These are phyloP conservation scores for Pionites leucogaster DNA, from an alignment of 2,113 vertebrate species.

Conservation along the genomic window DNA sequence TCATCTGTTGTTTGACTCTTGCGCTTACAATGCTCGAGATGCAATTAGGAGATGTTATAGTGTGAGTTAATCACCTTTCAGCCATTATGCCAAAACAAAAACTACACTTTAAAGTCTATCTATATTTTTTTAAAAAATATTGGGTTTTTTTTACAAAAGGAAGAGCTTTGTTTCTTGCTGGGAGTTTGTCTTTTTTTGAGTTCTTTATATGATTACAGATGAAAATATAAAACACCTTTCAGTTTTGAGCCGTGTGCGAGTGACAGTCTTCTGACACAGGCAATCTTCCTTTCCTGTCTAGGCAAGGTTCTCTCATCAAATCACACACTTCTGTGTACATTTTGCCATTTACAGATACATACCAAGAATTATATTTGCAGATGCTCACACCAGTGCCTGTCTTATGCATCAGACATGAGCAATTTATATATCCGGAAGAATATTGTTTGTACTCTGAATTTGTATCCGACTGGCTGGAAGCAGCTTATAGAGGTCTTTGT, in stretches of 20 bases:
- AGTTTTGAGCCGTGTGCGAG: neutral
- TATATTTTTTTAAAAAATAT: no score
- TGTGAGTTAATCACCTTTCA: neutral
- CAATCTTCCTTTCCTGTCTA: neutral
- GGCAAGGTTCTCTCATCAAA: neutral
- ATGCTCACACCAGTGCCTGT: neutral
- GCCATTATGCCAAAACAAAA: neutral
- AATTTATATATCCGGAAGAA: neutral
- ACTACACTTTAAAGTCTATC: neutral
- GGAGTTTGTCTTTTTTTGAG: neutral
- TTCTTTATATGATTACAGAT: neutral
- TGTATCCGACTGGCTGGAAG: neutral
- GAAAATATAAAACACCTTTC: neutral
- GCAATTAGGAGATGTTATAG: neutral
- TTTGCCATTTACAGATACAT: neutral
- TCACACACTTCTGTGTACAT: neutral
- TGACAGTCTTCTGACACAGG: neutral
- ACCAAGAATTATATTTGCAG: neutral
- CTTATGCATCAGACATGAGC: neutral
- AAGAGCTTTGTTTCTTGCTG: neutral
- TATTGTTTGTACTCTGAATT: neutral
- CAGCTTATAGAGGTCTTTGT: neutral
- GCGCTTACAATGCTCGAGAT: rapidly evolving
- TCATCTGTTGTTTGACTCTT: neutral
- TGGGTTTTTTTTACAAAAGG: neutral